Base-by-base conservation (phyloP, 2,888 invertebrate genomes). In the Eucera pruinosa region DNA sequence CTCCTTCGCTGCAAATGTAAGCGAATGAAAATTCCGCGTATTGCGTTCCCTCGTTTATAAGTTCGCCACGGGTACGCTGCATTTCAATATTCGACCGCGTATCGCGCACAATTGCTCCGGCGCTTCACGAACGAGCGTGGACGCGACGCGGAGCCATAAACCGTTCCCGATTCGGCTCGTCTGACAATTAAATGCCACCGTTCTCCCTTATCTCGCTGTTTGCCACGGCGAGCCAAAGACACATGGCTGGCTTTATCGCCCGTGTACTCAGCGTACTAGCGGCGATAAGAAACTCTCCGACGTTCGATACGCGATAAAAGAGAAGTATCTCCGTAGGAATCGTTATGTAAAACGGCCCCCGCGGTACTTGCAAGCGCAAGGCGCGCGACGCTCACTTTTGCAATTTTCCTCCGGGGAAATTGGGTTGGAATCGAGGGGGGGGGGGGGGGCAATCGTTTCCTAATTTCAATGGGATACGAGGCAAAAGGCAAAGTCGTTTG, bases 341-440 rank as follows among this genome's bases (percentile, higher is more conserved):
- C 39, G 65, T 71, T 58, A 47, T 47, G 58, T 64, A 58, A 67
- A 74, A 58, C 58, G 43, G 36, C 43, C 33, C 4, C 3, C 33
- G 3, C 33, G 33, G 33, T 33, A 5, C 7, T 7, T 33, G 33
- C n/a, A n/a, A n/a, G n/a, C n/a, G n/a, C n/a, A n/a, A n/a, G n/a
- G n/a, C n/a, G n/a, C n/a, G n/a, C n/a, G n/a, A n/a, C n/a, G 23
- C 13, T n/a, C 23, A 50, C 68, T 57, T 66, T 80, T 80, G 62
- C 72, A 47, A 69, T 69, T 48, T 54, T 45, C 23, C 41, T 54
- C 9, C n/a, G 74, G 45, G 23, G 45, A 73, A 25, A 6, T 30
- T 30, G 30, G n/a, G n/a, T n/a, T 30, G 6, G 30, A 6, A 30
- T 5, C 30, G 30, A 5, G 4, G 30, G 4, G 6, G 6, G 30